A percentile compares a stretch with the other conserved stretches of the same genome.
phyloP scores from a whole-genome alignment of 1,140 invertebrate genomes.

The Drosophila sucinea region DNA sequence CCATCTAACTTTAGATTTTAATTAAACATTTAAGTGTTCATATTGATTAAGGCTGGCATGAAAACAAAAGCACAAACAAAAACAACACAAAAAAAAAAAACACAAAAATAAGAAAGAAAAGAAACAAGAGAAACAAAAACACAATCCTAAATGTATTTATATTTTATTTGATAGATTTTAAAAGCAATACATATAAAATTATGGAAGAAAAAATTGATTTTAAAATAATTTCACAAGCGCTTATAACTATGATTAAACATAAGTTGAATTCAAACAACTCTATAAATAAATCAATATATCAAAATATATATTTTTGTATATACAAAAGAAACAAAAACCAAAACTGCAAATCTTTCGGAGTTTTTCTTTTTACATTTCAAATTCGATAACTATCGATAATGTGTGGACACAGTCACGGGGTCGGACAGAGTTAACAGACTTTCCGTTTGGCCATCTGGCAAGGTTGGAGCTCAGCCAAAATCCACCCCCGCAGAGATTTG shows the following conservation, averaged over 20 bases:
- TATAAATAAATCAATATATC: constrained; percentile 56
- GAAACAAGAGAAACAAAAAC: constrained; percentile 12
- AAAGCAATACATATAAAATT: constrained; percentile 59
- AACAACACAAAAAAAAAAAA: constrained; percentile 47
- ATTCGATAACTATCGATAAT: constrained; percentile 4
- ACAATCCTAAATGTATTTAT: constrained; percentile 54
- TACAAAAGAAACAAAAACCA: not conserved
- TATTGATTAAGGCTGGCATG: constrained; percentile 59
- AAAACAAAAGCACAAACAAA: constrained; percentile 51
- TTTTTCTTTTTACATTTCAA: not conserved
- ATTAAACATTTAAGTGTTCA: constrained; percentile 65
- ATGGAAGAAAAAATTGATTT: constrained; percentile 70
- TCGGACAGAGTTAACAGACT: constrained; percentile 6
- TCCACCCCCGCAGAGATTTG: constrained; percentile 20
- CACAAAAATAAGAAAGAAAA: constrained; percentile 33
- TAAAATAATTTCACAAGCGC: constrained; percentile 68
- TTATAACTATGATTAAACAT: constrained; percentile 62
- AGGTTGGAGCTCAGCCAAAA: not conserved
- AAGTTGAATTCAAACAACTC: constrained; percentile 53
- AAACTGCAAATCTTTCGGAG: not conserved
- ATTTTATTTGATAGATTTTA: constrained; percentile 67
- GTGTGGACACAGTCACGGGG: not conserved
- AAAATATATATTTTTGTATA: constrained; percentile 21
- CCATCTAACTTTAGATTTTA: constrained; percentile 41
- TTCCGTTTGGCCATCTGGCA: constrained; percentile 10